Percentiles rank a stretch among this genome's conserved stretches.
Evolutionary conservation across 2,113 vertebrate genomes (phyloP).

Genomic region (Lampris megalopsis): DNA sequence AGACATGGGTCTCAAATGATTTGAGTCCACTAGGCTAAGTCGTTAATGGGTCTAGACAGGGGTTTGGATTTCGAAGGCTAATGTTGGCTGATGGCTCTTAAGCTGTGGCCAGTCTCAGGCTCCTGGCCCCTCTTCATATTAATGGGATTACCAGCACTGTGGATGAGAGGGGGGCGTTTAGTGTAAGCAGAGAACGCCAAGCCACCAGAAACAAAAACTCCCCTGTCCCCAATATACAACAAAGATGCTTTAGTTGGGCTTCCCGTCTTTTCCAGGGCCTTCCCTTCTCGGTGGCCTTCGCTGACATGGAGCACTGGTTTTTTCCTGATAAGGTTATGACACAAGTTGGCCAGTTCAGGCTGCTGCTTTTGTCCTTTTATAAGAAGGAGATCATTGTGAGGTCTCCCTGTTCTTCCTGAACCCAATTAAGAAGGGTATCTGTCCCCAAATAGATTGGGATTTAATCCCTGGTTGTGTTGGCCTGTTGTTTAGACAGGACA

Average conservation of each 20-base stretch:
- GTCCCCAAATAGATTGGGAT: slow-evolving; percentile 57
- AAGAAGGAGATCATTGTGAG: slow-evolving; percentile 65
- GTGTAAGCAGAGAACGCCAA: slow-evolving; percentile 74
- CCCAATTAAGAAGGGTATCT: slow-evolving; percentile 64
- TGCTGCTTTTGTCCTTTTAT: slow-evolving; percentile 67
- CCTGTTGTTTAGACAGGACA: slow-evolving; percentile 62
- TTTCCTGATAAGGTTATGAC: slow-evolving; percentile 72
- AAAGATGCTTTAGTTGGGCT: slow-evolving; percentile 59
- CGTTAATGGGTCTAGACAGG: slow-evolving; percentile 77
- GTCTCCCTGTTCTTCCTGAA: slow-evolving; percentile 61
- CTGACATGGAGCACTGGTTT: slow-evolving; percentile 44
- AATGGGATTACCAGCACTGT: slow-evolving; percentile 81
- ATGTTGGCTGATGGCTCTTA: slow-evolving; percentile 79
- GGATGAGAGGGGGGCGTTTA: slow-evolving; percentile 65
- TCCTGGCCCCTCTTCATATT: slow-evolving; percentile 78
- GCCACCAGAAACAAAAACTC: slow-evolving; percentile 72
- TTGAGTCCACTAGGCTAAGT: slow-evolving; percentile 65
- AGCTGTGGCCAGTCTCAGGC: slow-evolving; percentile 67
- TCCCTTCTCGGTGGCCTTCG: slow-evolving; percentile 51
- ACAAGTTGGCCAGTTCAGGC: slow-evolving; percentile 63
- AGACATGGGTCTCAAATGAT: slow-evolving; percentile 61
- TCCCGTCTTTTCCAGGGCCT: slow-evolving; percentile 43
- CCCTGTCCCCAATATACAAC: slow-evolving; percentile 59
- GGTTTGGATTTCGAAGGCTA: slow-evolving; percentile 77
- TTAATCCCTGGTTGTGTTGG: slow-evolving; percentile 63